Evolutionary conservation across 92 coral and sea anemone genomes (phyloP).

Genomic region (Palythoa caribaeorum): DNA sequence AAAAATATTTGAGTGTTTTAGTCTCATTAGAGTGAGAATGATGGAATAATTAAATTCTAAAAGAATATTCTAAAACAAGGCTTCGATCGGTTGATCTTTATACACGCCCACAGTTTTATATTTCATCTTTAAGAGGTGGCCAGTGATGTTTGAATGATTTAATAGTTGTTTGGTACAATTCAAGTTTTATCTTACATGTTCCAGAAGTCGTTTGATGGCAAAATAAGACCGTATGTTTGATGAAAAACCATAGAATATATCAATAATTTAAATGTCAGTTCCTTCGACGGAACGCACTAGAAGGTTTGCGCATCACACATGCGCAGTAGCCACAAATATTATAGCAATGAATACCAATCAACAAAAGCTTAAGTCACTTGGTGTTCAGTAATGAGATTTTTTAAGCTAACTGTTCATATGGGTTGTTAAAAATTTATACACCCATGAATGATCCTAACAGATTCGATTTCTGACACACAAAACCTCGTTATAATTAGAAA

Average conservation of each 20-base stretch:
- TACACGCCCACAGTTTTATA: too few relatives aligned
- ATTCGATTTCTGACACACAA: not conserved
- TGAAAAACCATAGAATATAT: not conserved
- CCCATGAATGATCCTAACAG: not conserved
- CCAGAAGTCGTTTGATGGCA: too few relatives aligned
- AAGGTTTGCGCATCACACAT: not conserved
- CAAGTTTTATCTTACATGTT: not conserved
- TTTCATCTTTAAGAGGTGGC: too few relatives aligned
- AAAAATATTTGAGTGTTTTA: too few relatives aligned
- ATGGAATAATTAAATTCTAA: too few relatives aligned
- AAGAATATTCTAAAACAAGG: too few relatives aligned
- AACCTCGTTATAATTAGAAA: not conserved
- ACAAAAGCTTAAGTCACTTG: not conserved
- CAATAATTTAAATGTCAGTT: not conserved
- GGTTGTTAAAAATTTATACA: not conserved
- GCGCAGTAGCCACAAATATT: not conserved
- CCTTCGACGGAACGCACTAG: not conserved
- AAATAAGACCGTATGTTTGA: too few relatives aligned
- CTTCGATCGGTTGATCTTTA: too few relatives aligned
- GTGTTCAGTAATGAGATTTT: not conserved
- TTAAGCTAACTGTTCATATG: not conserved
- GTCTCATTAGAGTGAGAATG: too few relatives aligned
- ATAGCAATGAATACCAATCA: too few relatives aligned
- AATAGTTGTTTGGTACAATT: not conserved
- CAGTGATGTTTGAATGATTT: not conserved